Base-by-base conservation (phyloP, 2,888 invertebrate genomes). In the Drosophila neonasuta region DNA sequence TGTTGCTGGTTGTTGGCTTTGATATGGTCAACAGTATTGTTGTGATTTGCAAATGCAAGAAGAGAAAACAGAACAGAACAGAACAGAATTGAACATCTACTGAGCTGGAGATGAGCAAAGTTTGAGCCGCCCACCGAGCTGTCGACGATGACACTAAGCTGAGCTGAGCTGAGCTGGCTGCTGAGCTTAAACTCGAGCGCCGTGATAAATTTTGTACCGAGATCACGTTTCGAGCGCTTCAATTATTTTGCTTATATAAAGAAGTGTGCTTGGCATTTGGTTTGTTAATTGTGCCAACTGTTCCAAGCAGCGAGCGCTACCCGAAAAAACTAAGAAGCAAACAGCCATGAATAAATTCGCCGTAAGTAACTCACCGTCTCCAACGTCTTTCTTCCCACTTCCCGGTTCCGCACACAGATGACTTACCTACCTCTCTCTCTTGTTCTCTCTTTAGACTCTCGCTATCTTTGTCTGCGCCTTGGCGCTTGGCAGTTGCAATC, bases 211-310 rank as follows among this genome's bases (percentile, higher is more conserved):
- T 82, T 82, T 55, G 67, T 63, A 62, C 60, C 78, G 68, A 80
- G 77, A 87, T 88, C 87, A 87, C 87, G 87, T 87, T 77, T 86
- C 69, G 76, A 71, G 75, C 65, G 68, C 77, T 68, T 59, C 74
- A 76, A 77, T 79, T 71, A 64, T 74, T 74, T 83, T 75, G 79
- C 86, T 79, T 87, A 88, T 80, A 88, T 77, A 86, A 86, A 82
- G 85, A 77, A 82, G 77, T 80, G 79, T 74, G 69, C 74, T 80
- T 68, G 66, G 68, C 78, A 71, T 66, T 79, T 79, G 72, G 76
- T 72, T 78, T 83, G 84, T 84, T 81, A 84, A 84, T 86, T 81
- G 85, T 80, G 83, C 73, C 71, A 86, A 86, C 83, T 77, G 69
- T 74, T 71, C 52, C 86, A 73, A 86, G 68, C 75, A 77, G 74